phyloP scores from a whole-genome alignment of 2,888 invertebrate genomes.

The Xestoiulus laeticollis region DNA sequence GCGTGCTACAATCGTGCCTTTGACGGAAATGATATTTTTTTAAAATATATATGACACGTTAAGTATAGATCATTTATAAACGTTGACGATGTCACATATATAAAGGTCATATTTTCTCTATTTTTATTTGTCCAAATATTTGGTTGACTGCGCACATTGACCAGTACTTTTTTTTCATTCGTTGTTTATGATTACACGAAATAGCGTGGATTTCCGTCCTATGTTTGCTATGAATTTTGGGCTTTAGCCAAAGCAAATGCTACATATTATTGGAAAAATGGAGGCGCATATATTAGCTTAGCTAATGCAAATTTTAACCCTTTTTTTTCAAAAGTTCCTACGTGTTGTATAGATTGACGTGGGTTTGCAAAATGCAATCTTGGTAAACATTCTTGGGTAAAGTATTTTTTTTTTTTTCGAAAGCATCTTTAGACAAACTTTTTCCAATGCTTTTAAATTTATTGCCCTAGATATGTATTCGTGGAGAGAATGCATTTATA shows the following conservation, averaged over 20 bases:
- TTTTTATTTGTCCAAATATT: not conserved
- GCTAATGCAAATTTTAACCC: conserved; percentile 9
- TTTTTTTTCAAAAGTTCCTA: not conserved
- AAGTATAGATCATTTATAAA: not conserved
- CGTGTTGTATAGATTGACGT: not conserved
- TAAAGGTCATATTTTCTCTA: not conserved
- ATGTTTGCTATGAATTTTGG: not conserved
- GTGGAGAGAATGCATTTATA: too few species aligned
- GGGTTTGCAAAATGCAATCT: not conserved
- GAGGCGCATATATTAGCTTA: not conserved
- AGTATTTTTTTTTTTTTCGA: not conserved
- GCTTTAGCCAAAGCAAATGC: not conserved
- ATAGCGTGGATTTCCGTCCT: not conserved
- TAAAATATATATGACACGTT: not conserved
- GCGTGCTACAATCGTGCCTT: not conserved
- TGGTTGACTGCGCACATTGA: not conserved
- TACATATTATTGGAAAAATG: not conserved
- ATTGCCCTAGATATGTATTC: not conserved
- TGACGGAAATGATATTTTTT: not conserved
- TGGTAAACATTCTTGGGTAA: not conserved
- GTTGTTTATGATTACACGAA: not conserved
- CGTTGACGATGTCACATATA: not conserved
- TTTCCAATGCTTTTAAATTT: not conserved
- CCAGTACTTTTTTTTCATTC: not conserved
- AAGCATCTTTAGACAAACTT: not conserved